A percentile compares a stretch with the other conserved stretches of the same genome.
phyloP scores from a whole-genome alignment of 2,888 invertebrate genomes.

The Polietes domitor region DNA sequence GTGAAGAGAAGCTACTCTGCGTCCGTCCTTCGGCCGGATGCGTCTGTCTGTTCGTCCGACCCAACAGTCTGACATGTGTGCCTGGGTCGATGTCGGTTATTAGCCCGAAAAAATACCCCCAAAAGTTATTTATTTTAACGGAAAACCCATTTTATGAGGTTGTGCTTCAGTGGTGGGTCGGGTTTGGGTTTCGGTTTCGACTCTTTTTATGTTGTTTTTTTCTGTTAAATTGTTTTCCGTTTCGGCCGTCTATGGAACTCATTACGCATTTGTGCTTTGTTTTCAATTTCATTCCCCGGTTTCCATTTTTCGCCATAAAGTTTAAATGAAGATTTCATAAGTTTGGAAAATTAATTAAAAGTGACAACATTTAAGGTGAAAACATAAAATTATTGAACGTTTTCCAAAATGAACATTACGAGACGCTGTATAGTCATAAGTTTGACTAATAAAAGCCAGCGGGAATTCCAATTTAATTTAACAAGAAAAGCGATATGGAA shows the following conservation, averaged over 20 bases:
- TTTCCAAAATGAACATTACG: neutral
- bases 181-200: constrained; percentile 5
- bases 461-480: neutral
- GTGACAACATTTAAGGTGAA: constrained; percentile 16
- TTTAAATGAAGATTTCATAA: constrained; percentile 58
- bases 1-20: constrained; percentile 24
- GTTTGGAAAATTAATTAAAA: constrained; percentile 63
- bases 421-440: neutral
- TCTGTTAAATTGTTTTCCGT: neutral
- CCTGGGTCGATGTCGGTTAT: constrained; percentile 17
- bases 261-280: constrained; percentile 50
- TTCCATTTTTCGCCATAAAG: constrained; percentile 38
- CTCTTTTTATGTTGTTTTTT: constrained; percentile 12
- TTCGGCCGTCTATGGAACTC: constrained; percentile 59
- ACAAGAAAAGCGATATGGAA: too few relatives aligned
- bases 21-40: neutral
- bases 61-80: neutral
- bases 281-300: constrained; percentile 8
- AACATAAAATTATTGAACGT: constrained; percentile 34
- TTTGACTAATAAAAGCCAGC: neutral
- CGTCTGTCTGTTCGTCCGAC: neutral
- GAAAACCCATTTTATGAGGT: constrained; percentile 59
- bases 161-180: constrained; percentile 37
- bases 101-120: neutral
- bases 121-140: constrained; percentile 62